These are phyloP conservation scores for Magallana gigas DNA, from an alignment of 1,140 invertebrate species.

Conservation along the genomic window DNA sequence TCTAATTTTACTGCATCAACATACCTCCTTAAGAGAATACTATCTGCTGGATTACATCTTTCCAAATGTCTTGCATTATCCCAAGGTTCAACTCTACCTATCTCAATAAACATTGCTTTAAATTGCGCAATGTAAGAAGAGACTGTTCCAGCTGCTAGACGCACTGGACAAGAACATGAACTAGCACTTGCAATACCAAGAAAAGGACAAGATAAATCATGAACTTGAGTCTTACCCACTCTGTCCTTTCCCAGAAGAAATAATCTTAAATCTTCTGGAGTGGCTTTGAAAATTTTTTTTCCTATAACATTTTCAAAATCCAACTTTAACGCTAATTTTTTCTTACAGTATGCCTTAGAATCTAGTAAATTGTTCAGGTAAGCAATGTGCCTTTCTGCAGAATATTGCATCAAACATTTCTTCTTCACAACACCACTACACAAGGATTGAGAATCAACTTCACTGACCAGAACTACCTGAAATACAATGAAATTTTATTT, in stretches of 20 bases:
- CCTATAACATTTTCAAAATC: conserved; percentile 16
- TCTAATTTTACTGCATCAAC: conserved; percentile 17
- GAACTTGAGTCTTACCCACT: conserved; percentile 12
- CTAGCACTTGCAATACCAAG: neutral
- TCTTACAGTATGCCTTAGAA: conserved; percentile 8
- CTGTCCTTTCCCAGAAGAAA: conserved; percentile 11
- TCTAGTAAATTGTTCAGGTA: conserved; percentile 43
- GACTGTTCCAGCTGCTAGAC: neutral
- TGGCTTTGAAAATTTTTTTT: conserved; percentile 13
- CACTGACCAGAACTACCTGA: neutral
- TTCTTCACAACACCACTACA: neutral
- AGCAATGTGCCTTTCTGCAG: neutral
- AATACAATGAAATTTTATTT: no score
- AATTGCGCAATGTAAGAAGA: neutral
- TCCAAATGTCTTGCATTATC: neutral
- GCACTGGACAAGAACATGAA: neutral
- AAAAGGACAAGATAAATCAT: conserved; percentile 29
- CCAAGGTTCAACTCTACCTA: neutral
- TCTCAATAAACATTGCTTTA: no score
- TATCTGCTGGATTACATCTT: neutral
- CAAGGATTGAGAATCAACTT: neutral
- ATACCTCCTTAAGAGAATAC: neutral
- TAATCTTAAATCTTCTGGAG: conserved; percentile 2
- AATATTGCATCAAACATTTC: neutral
- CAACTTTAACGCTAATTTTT: conserved; percentile 27